These are phyloP conservation scores for Falco naumanni DNA, from an alignment of 2,797 vertebrate species.

Conservation along the genomic window DNA sequence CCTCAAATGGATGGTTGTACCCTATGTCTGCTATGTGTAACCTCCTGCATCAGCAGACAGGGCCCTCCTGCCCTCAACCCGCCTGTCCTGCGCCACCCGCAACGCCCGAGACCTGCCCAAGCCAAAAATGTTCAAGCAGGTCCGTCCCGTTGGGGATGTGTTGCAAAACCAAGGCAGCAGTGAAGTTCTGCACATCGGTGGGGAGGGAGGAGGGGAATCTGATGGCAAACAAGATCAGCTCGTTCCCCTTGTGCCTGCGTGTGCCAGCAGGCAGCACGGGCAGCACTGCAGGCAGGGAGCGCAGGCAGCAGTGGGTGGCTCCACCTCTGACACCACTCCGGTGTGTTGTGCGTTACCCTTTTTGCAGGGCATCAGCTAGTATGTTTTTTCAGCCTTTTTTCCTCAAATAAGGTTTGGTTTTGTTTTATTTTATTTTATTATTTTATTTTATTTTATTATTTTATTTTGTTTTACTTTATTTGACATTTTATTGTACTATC, in stretches of 20 bases:
- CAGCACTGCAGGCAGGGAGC: not conserved
- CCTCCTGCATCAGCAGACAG: not conserved
- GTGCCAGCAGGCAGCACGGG: not conserved
- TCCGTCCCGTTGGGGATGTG: not conserved
- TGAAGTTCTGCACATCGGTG: not conserved
- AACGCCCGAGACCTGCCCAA: not conserved
- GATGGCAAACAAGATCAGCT: slow-evolving; percentile 20
- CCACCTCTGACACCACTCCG: not conserved
- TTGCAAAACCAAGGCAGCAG: slow-evolving; percentile 43
- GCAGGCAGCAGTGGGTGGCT: not conserved
- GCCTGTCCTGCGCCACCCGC: rapidly evolving
- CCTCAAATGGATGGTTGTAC: not conserved
- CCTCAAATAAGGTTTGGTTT: not conserved
- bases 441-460: no score
- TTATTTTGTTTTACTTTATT: not conserved
- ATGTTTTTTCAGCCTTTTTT: not conserved
- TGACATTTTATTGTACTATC: no score
- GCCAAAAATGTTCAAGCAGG: slow-evolving; percentile 35
- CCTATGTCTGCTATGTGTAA: rapidly evolving
- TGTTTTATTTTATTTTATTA: not conserved
- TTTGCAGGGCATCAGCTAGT: not conserved
- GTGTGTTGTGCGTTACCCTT: rapidly evolving
- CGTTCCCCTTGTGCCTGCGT: not conserved
- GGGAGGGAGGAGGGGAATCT: slow-evolving; percentile 15
- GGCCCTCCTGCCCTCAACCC: not conserved